Base-by-base conservation (phyloP, 2,888 invertebrate species). In the Polydesmus complanatus region DNA sequence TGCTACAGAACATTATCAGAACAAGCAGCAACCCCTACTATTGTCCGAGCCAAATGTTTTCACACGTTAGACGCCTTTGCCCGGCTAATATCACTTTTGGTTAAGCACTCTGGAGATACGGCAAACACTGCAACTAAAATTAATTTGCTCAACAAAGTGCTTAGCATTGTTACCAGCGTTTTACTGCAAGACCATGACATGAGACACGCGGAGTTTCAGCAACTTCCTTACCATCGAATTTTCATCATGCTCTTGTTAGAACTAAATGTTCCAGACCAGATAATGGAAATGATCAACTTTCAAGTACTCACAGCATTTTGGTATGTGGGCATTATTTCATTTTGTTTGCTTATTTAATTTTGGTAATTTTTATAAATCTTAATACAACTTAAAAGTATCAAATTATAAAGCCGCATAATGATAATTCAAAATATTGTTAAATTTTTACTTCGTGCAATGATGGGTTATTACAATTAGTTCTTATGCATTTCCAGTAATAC, bases 231-330 rank as follows among this genome's bases (percentile, higher is more conserved):
- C 75, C 96, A 98, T 73, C 83, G 98, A 56, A 86, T 98, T 65
- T 86, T 98, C 69, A 87, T 97, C 64, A 93, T 95, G 82, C 80
- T 98, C 53, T 97, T 97, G 76, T 82, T 96, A 64, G 98, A 98
- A 72, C 81, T 99, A 71, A 96, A 93, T 72, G 86, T 88, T 65
- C 89, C 93, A 0, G 96, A 95, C 72, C 86, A 89, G 0, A 86
- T 94, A 14, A 78, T 97, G 57, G 97, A 98, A 75, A 86, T 90
- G 58, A 88, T 98, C 70, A 95, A 92, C 76, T 91, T 87, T 60
- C 92, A 88, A 79, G 86, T 94, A 68, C 80, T 98, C 56, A 93
- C 92, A 21, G 94, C 95, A 8, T 97, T 94, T 75, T 94, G 95
- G 76, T 77, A 65, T 66, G 71, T 67, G 2, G n/a, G 51, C 27